phyloP scores from a whole-genome alignment of 2,888 invertebrate genomes.

The Laspeyria flexula region DNA sequence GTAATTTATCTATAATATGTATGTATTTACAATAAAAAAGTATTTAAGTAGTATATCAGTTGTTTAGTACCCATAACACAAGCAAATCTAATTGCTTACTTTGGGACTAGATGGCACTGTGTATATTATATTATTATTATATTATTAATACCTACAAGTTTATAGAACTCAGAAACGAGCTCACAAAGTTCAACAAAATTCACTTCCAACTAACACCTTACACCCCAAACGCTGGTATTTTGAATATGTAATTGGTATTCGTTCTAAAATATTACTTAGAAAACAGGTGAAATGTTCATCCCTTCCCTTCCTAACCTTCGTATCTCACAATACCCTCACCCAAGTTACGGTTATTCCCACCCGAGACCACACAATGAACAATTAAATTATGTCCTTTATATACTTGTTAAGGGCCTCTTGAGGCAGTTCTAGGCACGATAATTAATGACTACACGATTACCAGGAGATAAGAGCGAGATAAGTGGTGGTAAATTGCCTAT shows the following conservation, averaged over 20 bases:
- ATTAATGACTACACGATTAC: constrained; percentile 13
- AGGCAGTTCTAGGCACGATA: constrained; percentile 13
- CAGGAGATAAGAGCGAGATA: constrained; percentile 10
- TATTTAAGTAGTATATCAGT: too few species aligned
- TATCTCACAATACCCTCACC: constrained; percentile 6
- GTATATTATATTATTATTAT: too few species aligned
- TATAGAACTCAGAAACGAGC: too few species aligned
- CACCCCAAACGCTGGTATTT: too few species aligned
- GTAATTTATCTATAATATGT: too few species aligned
- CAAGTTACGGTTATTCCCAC: constrained; percentile 7
- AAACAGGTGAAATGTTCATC: constrained; percentile 11
- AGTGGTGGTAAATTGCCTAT: constrained; percentile 14
- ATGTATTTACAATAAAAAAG: too few species aligned
- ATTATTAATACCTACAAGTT: too few species aligned
- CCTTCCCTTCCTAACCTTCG: constrained; percentile 7
- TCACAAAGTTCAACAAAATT: too few species aligned
- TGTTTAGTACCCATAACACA: too few species aligned
- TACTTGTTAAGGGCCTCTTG: constrained; percentile 17
- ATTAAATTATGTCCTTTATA: constrained; percentile 21
- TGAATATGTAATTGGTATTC: not conserved
- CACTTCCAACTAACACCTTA: too few species aligned
- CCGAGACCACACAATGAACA: constrained; percentile 17
- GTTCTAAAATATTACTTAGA: constrained; percentile 5
- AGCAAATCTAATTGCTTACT: too few species aligned
- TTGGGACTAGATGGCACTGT: too few species aligned